A percentile compares a stretch with the other conserved stretches of the same genome.
Evolutionary conservation across 2,797 vertebrate species (phyloP).

Genomic region (Ctenopoma multispine): DNA sequence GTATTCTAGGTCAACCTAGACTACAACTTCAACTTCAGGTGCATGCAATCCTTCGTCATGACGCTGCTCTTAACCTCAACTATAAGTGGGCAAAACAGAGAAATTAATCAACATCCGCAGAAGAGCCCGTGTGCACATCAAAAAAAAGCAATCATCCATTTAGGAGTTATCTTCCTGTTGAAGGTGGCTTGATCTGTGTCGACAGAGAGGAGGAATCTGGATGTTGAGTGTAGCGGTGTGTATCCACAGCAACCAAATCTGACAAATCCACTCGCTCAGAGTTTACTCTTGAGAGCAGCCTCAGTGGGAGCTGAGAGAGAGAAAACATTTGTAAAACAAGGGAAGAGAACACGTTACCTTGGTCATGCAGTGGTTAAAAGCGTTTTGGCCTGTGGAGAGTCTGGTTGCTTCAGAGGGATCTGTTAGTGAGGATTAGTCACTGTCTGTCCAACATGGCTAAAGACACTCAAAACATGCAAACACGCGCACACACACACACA

Average conservation of each 20-base stretch:
- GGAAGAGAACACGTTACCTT: conserved; percentile 26
- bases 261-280: conserved; percentile 63
- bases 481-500: conserved; percentile 42
- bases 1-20: conserved; percentile 15
- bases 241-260: conserved; percentile 66
- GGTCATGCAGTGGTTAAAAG: conserved; percentile 55
- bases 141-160: conserved; percentile 55
- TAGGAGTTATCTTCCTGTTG: conserved; percentile 47
- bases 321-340: conserved; percentile 48
- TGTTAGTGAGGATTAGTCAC: conserved; percentile 66
- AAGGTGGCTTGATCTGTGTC: conserved; percentile 49
- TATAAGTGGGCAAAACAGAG: conserved; percentile 17
- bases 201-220: conserved; percentile 37
- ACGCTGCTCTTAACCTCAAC: conserved; percentile 11
- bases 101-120: conserved; percentile 44
- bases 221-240: conserved; percentile 34
- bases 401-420: conserved; percentile 56
- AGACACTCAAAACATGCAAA: conserved; percentile 60
- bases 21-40: conserved; percentile 16
- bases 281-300: conserved; percentile 74
- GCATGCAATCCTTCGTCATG: conserved; percentile 11
- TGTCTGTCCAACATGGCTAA: conserved; percentile 51
- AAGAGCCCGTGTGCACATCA: conserved; percentile 26
- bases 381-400: conserved; percentile 48
- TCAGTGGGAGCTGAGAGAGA: conserved; percentile 56